Conservation (phyloP, 2,113 vertebrate genomes). For the Neomonachus schauinslandi region DNA sequence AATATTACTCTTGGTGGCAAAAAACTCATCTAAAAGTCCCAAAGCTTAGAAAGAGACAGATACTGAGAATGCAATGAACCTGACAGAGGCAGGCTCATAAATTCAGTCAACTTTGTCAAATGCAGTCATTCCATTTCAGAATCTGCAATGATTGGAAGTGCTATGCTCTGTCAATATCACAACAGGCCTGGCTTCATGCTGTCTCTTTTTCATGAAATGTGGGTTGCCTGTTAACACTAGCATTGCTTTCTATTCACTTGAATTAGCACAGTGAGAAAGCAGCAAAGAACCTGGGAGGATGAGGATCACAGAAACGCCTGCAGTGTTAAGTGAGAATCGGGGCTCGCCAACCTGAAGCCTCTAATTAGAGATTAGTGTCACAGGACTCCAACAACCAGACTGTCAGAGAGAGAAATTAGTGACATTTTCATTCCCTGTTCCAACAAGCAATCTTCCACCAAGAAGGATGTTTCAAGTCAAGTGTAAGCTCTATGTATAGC, state of each 20-base stretch:
- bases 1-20: constrained; percentile 35
- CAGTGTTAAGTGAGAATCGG: constrained; percentile 68
- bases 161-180: constrained; percentile 70
- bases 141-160: constrained; percentile 44
- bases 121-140: constrained; percentile 60
- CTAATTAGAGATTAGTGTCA: constrained; percentile 72
- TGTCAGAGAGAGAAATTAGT: constrained; percentile 60
- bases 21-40: constrained; percentile 61
- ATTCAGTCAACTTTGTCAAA: constrained; percentile 70
- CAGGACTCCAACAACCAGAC: constrained; percentile 61
- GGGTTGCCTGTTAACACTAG: constrained; percentile 65
- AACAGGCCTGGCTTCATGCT: constrained; percentile 65
- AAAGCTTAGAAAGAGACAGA: constrained; percentile 41
- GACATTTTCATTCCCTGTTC: constrained; percentile 66
- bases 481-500: background rate
- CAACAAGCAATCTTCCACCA: background rate
- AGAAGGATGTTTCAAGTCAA: constrained; percentile 58
- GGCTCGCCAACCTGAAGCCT: constrained; percentile 48
- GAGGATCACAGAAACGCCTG: constrained; percentile 57
- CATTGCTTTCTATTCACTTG: constrained; percentile 60
- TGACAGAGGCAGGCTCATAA: constrained; percentile 35
- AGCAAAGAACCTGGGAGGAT: constrained; percentile 55
- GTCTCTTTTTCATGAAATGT: constrained; percentile 63
- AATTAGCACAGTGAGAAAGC: constrained; percentile 67
- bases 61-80: constrained; percentile 19